Conservation (phyloP, 2,797 vertebrate species). For the Gymnopithys bicolor region DNA sequence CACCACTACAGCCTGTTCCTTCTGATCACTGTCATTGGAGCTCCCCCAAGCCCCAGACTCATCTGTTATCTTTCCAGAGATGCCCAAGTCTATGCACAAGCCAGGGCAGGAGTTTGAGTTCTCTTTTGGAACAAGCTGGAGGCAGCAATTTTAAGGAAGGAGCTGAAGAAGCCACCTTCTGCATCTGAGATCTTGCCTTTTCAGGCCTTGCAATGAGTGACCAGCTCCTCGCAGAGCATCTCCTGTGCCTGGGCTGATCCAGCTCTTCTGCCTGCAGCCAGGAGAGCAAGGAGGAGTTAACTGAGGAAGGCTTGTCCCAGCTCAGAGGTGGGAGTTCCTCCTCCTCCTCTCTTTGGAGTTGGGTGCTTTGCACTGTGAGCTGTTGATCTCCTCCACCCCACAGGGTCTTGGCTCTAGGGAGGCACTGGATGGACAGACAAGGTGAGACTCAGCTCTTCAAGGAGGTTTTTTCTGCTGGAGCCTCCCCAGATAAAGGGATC, state of each 20-base stretch:
- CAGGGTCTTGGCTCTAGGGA: background rate
- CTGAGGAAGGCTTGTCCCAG: background rate
- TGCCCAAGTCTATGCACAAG: background rate
- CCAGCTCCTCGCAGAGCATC: background rate
- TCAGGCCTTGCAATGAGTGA: accelerated
- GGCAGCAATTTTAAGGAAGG: background rate
- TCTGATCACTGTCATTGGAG: background rate
- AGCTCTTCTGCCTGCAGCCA: background rate
- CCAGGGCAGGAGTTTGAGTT: background rate
- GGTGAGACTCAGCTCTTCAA: background rate
- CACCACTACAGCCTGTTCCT: background rate
- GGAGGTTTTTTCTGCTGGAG: background rate
- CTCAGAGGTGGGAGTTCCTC: background rate
- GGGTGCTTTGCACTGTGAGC: background rate
- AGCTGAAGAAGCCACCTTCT: background rate
- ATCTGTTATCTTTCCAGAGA: background rate
- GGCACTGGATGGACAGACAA: background rate
- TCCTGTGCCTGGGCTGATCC: background rate
- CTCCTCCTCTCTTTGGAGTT: background rate
- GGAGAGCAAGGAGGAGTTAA: background rate
- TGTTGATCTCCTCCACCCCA: background rate
- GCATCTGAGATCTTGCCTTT: background rate
- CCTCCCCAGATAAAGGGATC: background rate
- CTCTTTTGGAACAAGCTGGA: background rate
- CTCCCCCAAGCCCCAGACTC: background rate